These are phyloP conservation scores for Contarinia nasturtii DNA, from an alignment of 1,140 invertebrate genomes.

Conservation along the genomic window DNA sequence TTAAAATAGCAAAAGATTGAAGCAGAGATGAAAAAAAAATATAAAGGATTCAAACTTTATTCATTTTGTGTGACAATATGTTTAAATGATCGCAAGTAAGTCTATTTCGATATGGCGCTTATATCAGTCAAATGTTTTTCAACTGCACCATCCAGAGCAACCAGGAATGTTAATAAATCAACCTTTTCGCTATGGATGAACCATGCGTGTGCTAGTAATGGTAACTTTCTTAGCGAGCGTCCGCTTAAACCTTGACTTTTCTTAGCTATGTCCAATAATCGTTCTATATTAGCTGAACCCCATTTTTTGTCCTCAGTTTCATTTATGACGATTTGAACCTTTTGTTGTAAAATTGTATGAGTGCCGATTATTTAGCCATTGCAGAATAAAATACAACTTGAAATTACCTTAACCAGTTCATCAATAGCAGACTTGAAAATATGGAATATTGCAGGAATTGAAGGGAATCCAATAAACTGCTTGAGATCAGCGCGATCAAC, in stretches of 20 bases:
- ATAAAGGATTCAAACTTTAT: too few relatives aligned
- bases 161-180: background rate
- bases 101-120: background rate
- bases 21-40: too few relatives aligned
- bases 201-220: slow-evolving; percentile 60
- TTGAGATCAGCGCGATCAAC: slow-evolving; percentile 92
- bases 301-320: too few relatives aligned
- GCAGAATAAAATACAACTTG: background rate
- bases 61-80: too few relatives aligned
- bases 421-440: background rate
- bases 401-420: background rate
- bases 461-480: slow-evolving; percentile 45
- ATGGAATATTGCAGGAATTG: background rate
- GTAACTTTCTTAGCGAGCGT: slow-evolving; percentile 66
- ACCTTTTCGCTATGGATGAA: slow-evolving; percentile 11
- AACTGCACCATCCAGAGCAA: background rate
- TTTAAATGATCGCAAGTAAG: too few relatives aligned
- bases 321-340: too few relatives aligned
- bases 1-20: too few relatives aligned
- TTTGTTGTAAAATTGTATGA: too few relatives aligned
- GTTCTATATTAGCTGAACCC: too few relatives aligned
- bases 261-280: slow-evolving; percentile 6
- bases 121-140: background rate
- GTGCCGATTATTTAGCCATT: too few relatives aligned
- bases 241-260: slow-evolving; percentile 60